These are phyloP conservation scores for Agrochola litura DNA, from an alignment of 2,888 invertebrate species.

Conservation along the genomic window DNA sequence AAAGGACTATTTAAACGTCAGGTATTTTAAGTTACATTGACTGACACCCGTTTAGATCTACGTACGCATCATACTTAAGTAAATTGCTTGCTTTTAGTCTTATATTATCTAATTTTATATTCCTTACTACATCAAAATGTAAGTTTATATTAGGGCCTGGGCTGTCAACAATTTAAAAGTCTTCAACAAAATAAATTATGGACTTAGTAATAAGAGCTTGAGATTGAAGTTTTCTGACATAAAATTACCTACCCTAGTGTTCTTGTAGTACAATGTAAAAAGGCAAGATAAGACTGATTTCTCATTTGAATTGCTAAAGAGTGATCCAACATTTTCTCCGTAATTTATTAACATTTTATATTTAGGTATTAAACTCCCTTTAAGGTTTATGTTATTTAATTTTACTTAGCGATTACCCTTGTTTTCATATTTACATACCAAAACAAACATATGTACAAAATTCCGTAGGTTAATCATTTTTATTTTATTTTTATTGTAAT, in stretches of 20 bases:
- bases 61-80: not conserved
- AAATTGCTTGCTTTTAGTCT: not conserved
- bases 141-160: not conserved
- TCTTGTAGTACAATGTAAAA: conserved; percentile 1
- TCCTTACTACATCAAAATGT: conserved; percentile 3
- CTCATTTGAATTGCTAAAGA: conserved; percentile 25
- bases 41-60: conserved; percentile 10
- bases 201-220: not conserved
- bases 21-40: not conserved
- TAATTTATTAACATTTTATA: not conserved
- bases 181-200: conserved; percentile 15
- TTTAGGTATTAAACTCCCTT: not conserved
- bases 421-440: not conserved
- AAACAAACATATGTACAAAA: not conserved
- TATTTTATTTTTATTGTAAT: not conserved
- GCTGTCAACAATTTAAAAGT: not conserved
- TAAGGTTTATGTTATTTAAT: not conserved
- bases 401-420: not conserved
- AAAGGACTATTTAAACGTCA: not conserved
- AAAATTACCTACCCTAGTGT: not conserved
- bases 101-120: not conserved
- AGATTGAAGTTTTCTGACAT: not conserved
- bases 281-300: not conserved
- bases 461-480: too few species aligned
- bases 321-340: not conserved